Base-by-base conservation (phyloP, 2,113 vertebrate genomes). In the Agapornis roseicollis region DNA sequence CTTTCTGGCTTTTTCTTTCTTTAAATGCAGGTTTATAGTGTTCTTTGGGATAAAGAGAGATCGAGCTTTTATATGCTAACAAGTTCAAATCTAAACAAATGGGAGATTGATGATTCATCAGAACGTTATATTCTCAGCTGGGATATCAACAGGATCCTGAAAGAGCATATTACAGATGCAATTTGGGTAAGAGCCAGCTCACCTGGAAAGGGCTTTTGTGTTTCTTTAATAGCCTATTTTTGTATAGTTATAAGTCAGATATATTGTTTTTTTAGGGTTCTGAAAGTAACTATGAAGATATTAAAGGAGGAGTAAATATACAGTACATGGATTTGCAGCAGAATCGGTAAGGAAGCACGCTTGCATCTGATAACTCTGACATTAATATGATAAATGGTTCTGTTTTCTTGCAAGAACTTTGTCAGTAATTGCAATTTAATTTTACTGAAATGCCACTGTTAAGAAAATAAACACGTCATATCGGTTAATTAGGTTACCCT, bases 201-300 rank as follows among this genome's bases (percentile, higher is more conserved):
- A 66, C 3, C 16, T 93, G 56, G 17, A 50, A 68, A 64, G 33
- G 6, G 3, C 47, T 79, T 39, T 3, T 61, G 9, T 87, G 14
- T 41, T 58, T 66, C 4, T 80, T 76, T 69, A 35, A 16, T 47
- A 49, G 7, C 19, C n/a, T n/a, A 4, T 56, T 60, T 33, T 9
- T 68, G 8, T 92, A 16, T 50, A 27, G 44, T 58, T 94, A 7
- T 50, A 94, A 58, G 42, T 58, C 11, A 71, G 5, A 35, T 92
- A 25, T 37, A 13, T 94, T 93, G 6, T 81, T 92, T 84, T 84
- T 37, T 80, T 96, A 99, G 99, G 99, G 99, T 35, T 99, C 99
- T 53, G 99, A 99, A 97, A 99, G 98, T 94, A 99, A 99, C 98
- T 99, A 99, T 55, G 98, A 98, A 91, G 98, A 98, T 90, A 98